Percentiles rank a stretch among this genome's conserved stretches.
phyloP scores from a whole-genome alignment of 2,113 vertebrate species.

The Dasyurus viverrinus region DNA sequence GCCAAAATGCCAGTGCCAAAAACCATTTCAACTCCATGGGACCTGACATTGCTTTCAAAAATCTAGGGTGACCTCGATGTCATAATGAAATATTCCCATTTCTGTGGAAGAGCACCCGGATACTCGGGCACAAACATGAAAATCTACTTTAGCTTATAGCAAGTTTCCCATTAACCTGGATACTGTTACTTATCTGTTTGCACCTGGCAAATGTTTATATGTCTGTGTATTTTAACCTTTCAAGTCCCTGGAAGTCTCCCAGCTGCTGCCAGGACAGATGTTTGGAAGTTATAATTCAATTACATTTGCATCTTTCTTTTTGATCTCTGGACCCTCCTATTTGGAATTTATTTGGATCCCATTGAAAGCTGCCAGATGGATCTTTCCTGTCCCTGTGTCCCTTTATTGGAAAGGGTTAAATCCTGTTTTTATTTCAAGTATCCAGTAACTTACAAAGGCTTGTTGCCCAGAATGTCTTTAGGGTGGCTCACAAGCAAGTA shows the following conservation, averaged over 20 bases:
- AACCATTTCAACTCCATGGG: not conserved
- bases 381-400: not conserved
- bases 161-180: not conserved
- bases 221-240: not conserved
- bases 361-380: constrained; percentile 3
- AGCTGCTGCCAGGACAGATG: not conserved
- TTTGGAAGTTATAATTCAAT: not conserved
- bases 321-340: constrained; percentile 35
- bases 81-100: not conserved
- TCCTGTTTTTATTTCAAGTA: constrained; percentile 44
- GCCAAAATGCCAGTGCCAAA: not conserved
- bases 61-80: not conserved
- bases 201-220: rapidly evolving
- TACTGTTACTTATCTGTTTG: not conserved
- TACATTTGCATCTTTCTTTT: not conserved
- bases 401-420: constrained; percentile 62
- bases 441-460: constrained; percentile 54
- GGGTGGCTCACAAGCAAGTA: constrained; percentile 71
- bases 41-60: not conserved
- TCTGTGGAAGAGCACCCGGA: not conserved
- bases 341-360: not conserved
- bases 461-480: constrained; percentile 65
- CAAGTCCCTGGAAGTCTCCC: not conserved
- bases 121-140: not conserved
- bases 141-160: not conserved